Evolutionary conservation across 2,888 invertebrate species (phyloP).

Genomic region (Entomobrya proxima): DNA sequence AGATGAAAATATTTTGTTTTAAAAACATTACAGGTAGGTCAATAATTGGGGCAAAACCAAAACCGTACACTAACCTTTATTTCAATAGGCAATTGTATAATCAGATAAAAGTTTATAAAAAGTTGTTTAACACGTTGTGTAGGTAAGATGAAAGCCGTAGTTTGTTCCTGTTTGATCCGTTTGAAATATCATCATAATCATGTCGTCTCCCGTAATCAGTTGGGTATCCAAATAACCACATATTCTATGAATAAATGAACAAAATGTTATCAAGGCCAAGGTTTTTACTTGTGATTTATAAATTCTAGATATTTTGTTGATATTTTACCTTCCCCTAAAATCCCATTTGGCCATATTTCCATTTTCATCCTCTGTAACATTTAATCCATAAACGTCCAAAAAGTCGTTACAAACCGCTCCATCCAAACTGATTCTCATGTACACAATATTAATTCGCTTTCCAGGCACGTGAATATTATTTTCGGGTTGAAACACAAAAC

Average conservation of each 20-base stretch:
- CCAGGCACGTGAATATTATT: neutral
- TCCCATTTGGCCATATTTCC: neutral
- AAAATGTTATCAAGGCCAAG: neutral
- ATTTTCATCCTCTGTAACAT: neutral
- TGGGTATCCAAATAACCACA: neutral
- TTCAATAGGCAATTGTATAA: no score
- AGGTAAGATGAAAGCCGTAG: neutral
- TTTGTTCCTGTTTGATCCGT: neutral
- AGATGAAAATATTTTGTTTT: no score
- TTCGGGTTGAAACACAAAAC: neutral
- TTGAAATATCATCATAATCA: neutral
- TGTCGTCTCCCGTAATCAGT: neutral
- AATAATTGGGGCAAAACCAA: no score
- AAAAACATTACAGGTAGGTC: no score
- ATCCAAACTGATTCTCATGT: neutral
- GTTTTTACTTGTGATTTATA: neutral
- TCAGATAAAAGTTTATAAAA: no score
- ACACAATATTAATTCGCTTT: neutral
- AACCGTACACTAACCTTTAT: no score
- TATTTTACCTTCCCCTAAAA: neutral
- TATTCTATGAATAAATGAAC: neutral
- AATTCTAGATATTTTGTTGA: neutral
- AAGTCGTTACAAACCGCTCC: neutral
- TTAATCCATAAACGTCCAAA: neutral
- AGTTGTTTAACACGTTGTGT: conserved; percentile 3